Base-by-base conservation (phyloP, 2,113 vertebrate species). In the Calidris pugnax region DNA sequence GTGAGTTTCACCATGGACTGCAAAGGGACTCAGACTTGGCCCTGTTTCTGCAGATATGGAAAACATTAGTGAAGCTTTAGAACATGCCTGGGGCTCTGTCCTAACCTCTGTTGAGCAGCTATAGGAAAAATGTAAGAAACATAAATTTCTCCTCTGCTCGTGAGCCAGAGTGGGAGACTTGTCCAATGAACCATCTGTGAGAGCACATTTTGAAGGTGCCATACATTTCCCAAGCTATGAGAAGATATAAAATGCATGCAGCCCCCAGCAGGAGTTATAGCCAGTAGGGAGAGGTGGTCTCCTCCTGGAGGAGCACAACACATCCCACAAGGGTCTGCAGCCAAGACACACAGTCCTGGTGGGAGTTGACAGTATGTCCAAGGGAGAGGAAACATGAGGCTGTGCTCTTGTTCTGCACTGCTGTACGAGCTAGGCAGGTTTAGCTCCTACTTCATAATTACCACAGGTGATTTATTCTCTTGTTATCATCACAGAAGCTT, bases 121-220 rank as follows among this genome's bases (percentile, higher is more conserved):
- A 95, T 85, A 97, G 89, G 84, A 95, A 97, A 97, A 96, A 93
- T 55, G 30, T 90, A 92, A 33, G 45, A 79, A 95, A 81, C 45
- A 87, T 92, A 89, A 93, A 87, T 95, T 97, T 94, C 80, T 96
- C 45, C 39, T 73, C 55, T 75, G 21, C 45, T 82, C 2, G 1
- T 75, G 78, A 92, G 74, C 73, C 88, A 95, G 77, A 23, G 62
- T 1, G 4, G 50, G 32, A 64, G 66, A 53, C 45, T 85, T 69
- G 53, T 89, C 84, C 94, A 95, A 89, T 19, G 76, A 89, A 55
- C 39, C 18, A n/a, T 83, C 62, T 89, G 91, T 79, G 60, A 76
- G 45, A 82, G 62, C 48, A 73, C 4, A 69, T 78, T 94, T 78
- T 87, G 83, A 85, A 87, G 45, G 57, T 76, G 53, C 16, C 12